Percentiles rank a stretch among this genome's conserved stretches.
Conservation (phyloP, 2,888 invertebrate species). For the Heliconius charithonia region DNA sequence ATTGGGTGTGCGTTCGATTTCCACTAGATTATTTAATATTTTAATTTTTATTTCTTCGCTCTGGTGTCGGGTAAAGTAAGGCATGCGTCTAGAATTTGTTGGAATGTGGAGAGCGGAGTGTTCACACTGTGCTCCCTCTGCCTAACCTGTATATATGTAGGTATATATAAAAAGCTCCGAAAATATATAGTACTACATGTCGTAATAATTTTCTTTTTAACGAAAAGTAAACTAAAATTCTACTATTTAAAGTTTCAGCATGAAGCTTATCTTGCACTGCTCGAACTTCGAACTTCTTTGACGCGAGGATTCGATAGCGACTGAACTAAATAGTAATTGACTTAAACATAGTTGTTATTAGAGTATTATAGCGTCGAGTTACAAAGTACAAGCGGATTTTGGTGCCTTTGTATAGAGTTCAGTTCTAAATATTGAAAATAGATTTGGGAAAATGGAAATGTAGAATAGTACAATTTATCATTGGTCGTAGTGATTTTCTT, state of each 20-base stretch:
- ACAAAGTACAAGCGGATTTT: background rate
- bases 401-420: background rate
- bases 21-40: no score
- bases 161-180: background rate
- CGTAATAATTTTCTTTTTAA: background rate
- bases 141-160: no score
- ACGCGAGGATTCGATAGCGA: conserved; percentile 1
- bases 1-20: no score
- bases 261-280: conserved; percentile 6
- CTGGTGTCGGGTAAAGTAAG: no score
- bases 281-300: conserved; percentile 5
- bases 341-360: conserved; percentile 11
- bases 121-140: no score
- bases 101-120: no score
- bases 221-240: background rate
- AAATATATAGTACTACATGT: background rate
- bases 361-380: background rate
- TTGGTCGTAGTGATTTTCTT: background rate
- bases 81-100: no score
- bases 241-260: background rate
- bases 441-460: background rate
- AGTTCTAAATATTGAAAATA: background rate
- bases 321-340: conserved; percentile 3
- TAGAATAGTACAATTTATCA: background rate
- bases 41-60: no score